These are phyloP conservation scores for Scolopax rusticola DNA, from an alignment of 2,797 vertebrate genomes.

Conservation along the genomic window DNA sequence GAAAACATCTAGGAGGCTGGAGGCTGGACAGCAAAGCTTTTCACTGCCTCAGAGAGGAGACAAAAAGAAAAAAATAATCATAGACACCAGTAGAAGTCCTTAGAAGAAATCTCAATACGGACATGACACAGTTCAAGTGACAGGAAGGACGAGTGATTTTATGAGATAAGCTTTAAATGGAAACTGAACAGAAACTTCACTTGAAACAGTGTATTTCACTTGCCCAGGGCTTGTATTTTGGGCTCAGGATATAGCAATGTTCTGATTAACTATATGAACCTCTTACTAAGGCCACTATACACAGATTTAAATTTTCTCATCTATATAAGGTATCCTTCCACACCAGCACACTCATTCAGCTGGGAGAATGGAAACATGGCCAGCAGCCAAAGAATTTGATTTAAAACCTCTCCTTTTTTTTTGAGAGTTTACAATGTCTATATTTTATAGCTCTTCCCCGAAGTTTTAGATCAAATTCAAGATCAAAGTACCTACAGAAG, in stretches of 20 bases:
- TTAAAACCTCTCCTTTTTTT: conserved; percentile 32
- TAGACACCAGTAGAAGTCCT: not conserved
- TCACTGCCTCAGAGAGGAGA: not conserved
- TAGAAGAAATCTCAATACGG: not conserved
- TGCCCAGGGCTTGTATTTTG: not conserved
- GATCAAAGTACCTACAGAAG: conserved; percentile 5
- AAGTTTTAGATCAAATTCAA: conserved; percentile 12
- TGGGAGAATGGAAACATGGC: conserved; percentile 54
- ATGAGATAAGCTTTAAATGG: not conserved
- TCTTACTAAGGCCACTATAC: not conserved
- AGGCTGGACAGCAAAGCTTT: not conserved
- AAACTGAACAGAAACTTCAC: not conserved
- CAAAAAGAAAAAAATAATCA: not conserved
- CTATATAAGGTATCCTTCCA: conserved; percentile 61
- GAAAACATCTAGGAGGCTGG: not conserved
- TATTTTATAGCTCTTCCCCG: not conserved
- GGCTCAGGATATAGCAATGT: not conserved
- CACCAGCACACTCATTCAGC: not conserved
- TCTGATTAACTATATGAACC: not conserved
- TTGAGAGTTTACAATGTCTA: not conserved
- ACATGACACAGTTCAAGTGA: not conserved
- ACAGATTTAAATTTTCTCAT: conserved; percentile 18
- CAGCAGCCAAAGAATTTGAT: conserved; percentile 17
- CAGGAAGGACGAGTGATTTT: not conserved
- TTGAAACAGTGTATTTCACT: not conserved